Base-by-base conservation (phyloP, 2,888 invertebrate genomes). In the Heliconius erato region DNA sequence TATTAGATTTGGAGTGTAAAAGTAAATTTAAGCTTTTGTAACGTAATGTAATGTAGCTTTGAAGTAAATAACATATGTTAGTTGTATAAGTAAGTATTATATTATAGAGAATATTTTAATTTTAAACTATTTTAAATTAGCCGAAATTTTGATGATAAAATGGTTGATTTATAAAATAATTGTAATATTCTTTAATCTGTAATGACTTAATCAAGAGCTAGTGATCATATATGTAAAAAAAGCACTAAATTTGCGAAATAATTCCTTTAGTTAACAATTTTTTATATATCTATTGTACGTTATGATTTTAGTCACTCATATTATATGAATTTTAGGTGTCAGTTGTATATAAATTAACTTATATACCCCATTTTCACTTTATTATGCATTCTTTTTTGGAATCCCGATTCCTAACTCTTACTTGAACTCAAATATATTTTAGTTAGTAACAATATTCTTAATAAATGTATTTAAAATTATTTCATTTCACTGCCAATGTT, bases 401-500 rank as follows among this genome's bases (percentile, higher is more conserved):
- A 5, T 16, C 0, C 49, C 1, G 49, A 6, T 54, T 19, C 49
- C 49, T 54, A 54, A 19, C 19, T 6, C 6, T 54, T 16, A 49
- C 49, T 49, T 49, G 6, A 16, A 49, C 5, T 54, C 19, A 54
- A 19, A 19, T 54, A 54, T 54, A 65, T 26, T 65, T 65, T 11
- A 65, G 26, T 65, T 63, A 65, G 0, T 26, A 40, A n/a, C 32
- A 71, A 12, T 71, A 40, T 71, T 40, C 40, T 40, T n/a, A 71
- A 71, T n/a, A 40, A 14, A 67, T 67, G 0, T n/a, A 40, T 59
- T 71, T 14, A 12, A 23, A 71, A 14, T n/a, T n/a, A 40, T 71
- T n/a, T 40, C 5, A n/a, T 40, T 71, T 40, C 40, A 71, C 71
- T 71, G 71, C 40, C 71, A 71, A 71, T 19, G n/a, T 71, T 71